Evolutionary conservation across 2,797 vertebrate genomes (phyloP).

Genomic region (Lutjanus campechanus): DNA sequence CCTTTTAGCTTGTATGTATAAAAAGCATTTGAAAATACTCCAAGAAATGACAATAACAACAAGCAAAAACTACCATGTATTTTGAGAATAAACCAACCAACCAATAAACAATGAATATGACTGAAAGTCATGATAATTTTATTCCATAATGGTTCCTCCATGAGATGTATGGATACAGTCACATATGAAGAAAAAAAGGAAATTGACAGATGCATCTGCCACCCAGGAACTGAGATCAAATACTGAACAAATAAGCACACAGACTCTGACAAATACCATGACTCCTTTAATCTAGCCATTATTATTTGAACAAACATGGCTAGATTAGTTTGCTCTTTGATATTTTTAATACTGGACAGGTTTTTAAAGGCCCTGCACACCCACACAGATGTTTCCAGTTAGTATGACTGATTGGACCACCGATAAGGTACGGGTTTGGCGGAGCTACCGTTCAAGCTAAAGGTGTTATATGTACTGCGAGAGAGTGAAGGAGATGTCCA

Average conservation of each 20-base stretch:
- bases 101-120: no score
- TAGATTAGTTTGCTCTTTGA: slow-evolving; percentile 2
- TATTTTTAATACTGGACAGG: background rate
- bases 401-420: background rate
- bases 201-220: background rate
- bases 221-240: background rate
- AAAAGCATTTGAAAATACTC: no score
- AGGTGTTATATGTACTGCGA: background rate
- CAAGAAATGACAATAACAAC: no score
- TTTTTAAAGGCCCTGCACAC: background rate
- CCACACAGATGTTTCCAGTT: background rate
- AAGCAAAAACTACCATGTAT: no score
- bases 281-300: background rate
- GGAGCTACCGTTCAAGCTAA: background rate
- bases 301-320: background rate
- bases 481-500: background rate
- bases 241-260: background rate
- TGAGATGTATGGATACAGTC: background rate
- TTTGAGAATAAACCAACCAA: no score
- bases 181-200: no score
- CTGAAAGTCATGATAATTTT: no score
- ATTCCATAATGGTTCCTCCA: no score
- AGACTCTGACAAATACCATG: background rate
- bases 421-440: background rate
- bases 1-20: no score